Evolutionary conservation across 2,888 invertebrate species (phyloP).

Genomic region (Serripes groenlandicus): DNA sequence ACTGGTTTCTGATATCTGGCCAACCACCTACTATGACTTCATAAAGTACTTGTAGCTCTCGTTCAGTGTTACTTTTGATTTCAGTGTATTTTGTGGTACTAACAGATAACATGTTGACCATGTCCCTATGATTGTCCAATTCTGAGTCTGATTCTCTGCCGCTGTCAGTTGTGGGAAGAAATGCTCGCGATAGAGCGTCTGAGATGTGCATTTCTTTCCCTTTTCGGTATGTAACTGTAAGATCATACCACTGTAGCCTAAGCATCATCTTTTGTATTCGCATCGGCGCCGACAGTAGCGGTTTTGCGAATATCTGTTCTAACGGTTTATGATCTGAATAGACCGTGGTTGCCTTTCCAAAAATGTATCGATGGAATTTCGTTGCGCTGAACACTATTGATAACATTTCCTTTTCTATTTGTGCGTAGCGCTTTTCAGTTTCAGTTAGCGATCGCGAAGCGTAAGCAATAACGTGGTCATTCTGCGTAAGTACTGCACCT

Average conservation of each 20-base stretch:
- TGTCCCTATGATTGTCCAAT: neutral
- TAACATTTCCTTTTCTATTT: constrained; percentile 64
- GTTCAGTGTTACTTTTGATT: constrained; percentile 25
- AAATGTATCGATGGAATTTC: constrained; percentile 64
- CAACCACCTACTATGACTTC: constrained; percentile 42
- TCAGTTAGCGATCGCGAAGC: constrained; percentile 58
- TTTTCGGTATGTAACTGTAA: constrained; percentile 45
- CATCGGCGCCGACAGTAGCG: constrained; percentile 41
- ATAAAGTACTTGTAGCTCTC: constrained; percentile 19
- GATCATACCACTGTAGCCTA: constrained; percentile 56
- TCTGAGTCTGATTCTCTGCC: neutral
- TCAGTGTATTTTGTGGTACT: constrained; percentile 30
- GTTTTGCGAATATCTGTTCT: constrained; percentile 39
- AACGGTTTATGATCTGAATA: constrained; percentile 65
- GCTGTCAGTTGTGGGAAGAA: constrained; percentile 41
- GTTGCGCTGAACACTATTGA: constrained; percentile 57
- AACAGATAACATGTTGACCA: constrained; percentile 36
- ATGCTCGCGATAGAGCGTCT: constrained; percentile 65
- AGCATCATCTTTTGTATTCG: constrained; percentile 41
- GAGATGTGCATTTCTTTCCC: constrained; percentile 55
- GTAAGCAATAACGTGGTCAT: constrained; percentile 59
- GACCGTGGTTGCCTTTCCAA: constrained; percentile 55
- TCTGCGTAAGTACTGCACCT: constrained; percentile 65
- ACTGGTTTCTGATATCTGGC: constrained; percentile 48
- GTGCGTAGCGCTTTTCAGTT: constrained; percentile 62